A percentile compares a stretch with the other conserved stretches of the same genome.
Evolutionary conservation across 2,888 invertebrate species (phyloP).

Genomic region (Lepas anatifera): DNA sequence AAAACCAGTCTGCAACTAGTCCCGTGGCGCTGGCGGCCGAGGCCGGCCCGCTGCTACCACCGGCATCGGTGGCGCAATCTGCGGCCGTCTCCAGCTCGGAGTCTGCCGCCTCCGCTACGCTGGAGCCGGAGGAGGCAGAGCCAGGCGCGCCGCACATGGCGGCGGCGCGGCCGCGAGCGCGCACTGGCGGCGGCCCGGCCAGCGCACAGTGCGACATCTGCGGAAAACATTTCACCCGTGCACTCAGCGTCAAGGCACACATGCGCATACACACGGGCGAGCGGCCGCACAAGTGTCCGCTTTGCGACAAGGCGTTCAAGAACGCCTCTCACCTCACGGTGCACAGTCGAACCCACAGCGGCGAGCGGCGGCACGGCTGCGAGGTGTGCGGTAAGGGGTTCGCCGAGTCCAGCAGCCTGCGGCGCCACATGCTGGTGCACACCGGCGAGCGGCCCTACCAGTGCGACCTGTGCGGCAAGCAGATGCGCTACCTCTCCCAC

Average conservation of each 20-base stretch:
- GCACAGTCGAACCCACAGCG: conserved; percentile 1
- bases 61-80: too few relatives aligned
- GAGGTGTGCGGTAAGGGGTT: neutral
- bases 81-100: too few relatives aligned
- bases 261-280: conserved; percentile 11
- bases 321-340: conserved; percentile 7
- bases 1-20: too few relatives aligned
- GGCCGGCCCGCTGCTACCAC: too few relatives aligned
- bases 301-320: conserved; percentile 11
- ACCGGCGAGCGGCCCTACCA: conserved; percentile 11
- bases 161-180: neutral
- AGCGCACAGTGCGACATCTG: neutral
- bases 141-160: neutral
- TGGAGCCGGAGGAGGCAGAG: neutral
- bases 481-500: conserved; percentile 10
- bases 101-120: neutral
- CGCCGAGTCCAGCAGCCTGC: conserved; percentile 10
- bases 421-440: conserved; percentile 8
- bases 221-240: conserved; percentile 5
- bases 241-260: conserved; percentile 11
- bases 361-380: conserved; percentile 1
- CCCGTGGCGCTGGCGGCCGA: neutral
- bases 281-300: conserved; percentile 13
- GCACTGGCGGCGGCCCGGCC: neutral
- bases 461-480: conserved; percentile 6